Evolutionary conservation across 2,888 invertebrate genomes (phyloP), one percentile per base, ranked within the genome.

Genomic region (Saturnia pavonia): DNA sequence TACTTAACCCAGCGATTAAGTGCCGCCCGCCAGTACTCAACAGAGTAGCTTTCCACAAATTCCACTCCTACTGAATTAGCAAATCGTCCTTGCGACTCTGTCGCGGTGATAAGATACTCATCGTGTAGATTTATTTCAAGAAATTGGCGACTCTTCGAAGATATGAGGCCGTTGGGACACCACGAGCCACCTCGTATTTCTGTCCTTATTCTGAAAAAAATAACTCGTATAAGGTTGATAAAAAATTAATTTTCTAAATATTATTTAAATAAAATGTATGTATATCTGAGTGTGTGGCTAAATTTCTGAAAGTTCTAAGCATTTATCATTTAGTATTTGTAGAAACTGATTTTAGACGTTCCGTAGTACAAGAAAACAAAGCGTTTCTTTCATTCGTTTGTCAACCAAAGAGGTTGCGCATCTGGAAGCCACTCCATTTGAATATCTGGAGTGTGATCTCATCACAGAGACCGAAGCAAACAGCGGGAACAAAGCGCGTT

Each of bases 31-130:
- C 96, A 97, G 87, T 97, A 98, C 83, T 98, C 97, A 40, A 98
- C 94, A 69, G 96, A 95, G 89, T 97, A 98, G 73, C 96, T 95
- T 83, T 98, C 97, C 0, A 97, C 97, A 85, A 96, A 98, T 83
- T 98, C 98, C 74, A 97, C 97, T 42, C 98, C 98, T 77, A 97
- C 96, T 0, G 98, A 98, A 85, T 98, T 98, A 34, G 98, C 98
- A 84, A 97, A 98, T 68, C 98, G 95, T 27, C 98, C 98, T 87
- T 98, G 98, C 1, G 98, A 97, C 85, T 98, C 98, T 0, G 97
- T 96, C 90, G 95, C 96, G 0, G 98, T 97, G 82, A 98, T 96
- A 80, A 98, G 94, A 86, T 97, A 97, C 81, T 97, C 95, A 72
- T 94, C 95, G 27, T 94, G 95, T 65, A 98, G 94, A 84, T 98